Evolutionary conservation across 2,797 vertebrate genomes (phyloP).

Genomic region (Nyctalus aviator): DNA sequence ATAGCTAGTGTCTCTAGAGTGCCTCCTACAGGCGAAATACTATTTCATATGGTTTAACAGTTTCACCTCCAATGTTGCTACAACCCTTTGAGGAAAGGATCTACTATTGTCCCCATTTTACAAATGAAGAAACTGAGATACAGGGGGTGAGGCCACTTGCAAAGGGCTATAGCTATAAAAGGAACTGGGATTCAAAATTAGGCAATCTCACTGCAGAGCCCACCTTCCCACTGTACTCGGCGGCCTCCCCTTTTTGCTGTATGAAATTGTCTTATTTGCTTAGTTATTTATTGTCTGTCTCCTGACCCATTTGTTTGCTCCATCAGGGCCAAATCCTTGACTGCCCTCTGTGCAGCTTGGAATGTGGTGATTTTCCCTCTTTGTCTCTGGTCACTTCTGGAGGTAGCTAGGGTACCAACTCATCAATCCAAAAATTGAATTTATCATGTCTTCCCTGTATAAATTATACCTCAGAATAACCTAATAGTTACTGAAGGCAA

Average conservation of each 20-base stretch:
- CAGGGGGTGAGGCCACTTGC: background rate
- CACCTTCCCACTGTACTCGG: rapidly evolving
- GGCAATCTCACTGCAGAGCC: background rate
- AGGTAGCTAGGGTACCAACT: background rate
- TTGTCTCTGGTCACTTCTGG: background rate
- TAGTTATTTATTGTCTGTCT: background rate
- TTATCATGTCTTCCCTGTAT: background rate
- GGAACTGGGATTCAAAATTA: background rate
- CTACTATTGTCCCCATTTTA: background rate
- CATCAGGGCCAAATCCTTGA: background rate
- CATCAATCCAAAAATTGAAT: background rate
- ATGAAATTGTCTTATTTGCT: background rate
- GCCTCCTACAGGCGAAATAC: background rate
- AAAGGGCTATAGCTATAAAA: background rate
- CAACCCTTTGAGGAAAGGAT: background rate
- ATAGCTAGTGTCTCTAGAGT: background rate
- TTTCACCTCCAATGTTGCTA: background rate
- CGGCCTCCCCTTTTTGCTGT: rapidly evolving
- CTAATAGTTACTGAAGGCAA: background rate
- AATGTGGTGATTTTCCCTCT: background rate
- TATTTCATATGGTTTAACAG: background rate
- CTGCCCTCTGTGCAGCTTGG: background rate
- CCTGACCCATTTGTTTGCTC: background rate
- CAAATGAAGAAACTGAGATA: background rate
- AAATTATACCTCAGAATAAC: background rate